Conservation (phyloP, 1,140 invertebrate genomes). For the Zaprionus camerounensis region DNA sequence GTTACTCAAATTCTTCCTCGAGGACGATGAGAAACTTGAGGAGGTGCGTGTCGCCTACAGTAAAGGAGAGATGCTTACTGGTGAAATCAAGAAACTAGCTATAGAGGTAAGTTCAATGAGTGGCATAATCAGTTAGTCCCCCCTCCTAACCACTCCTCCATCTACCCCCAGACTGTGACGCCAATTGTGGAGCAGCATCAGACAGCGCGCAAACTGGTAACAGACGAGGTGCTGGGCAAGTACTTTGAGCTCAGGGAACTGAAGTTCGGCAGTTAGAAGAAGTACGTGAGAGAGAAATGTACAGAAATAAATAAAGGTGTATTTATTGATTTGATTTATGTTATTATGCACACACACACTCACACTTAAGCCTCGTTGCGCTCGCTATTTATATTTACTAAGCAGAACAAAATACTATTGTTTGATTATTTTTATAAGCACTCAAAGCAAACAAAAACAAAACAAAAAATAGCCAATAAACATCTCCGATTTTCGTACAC, state of each 20-base stretch:
- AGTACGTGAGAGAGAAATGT: constrained; percentile 22
- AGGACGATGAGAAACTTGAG: constrained; percentile 95
- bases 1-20: constrained; percentile 97
- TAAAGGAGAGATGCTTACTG: constrained; percentile 95
- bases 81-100: constrained; percentile 96
- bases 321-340: constrained; percentile 51
- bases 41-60: constrained; percentile 93
- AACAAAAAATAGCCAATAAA: constrained; percentile 53
- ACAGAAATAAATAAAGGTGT: constrained; percentile 53
- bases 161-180: constrained; percentile 77
- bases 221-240: constrained; percentile 92
- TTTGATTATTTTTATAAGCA: constrained; percentile 70
- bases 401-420: constrained; percentile 44
- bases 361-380: constrained; percentile 44
- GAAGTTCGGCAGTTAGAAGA: constrained; percentile 85
- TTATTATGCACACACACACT: constrained; percentile 38
- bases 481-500: constrained; percentile 52
- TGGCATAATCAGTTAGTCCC: neutral
- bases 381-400: constrained; percentile 75
- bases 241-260: constrained; percentile 95
- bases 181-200: constrained; percentile 94
- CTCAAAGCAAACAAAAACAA: constrained; percentile 49
- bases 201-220: constrained; percentile 91
- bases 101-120: constrained; percentile 86
- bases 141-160: neutral